Base-by-base conservation (phyloP, 1,140 invertebrate species). In the Nasonia longicornis region DNA sequence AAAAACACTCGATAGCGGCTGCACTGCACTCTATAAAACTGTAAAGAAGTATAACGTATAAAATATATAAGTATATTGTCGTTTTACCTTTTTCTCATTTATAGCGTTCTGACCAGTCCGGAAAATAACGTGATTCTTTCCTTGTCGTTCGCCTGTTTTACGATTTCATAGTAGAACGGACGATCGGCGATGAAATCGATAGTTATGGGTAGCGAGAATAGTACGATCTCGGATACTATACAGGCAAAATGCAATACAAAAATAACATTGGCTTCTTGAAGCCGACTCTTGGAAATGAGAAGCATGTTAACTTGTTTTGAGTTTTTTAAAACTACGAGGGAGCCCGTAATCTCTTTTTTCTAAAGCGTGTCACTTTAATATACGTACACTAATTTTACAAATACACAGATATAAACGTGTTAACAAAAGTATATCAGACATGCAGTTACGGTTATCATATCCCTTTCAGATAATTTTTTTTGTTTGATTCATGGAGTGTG, bases 111-210 rank as follows among this genome's bases (percentile, higher is more conserved):
- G 66, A 79, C 20, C 38, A 79, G 26, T 81, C 80, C 80, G 14
- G 77, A 52, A 74, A 83, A 83, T 26, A 83, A 72, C n/a, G 79
- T 75, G n/a, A 79, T 72, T 72, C 26, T 70, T 64, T 80, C 71
- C 48, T 80, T 42, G n/a, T 77, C 81, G 64, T 76, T 76, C 42
- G 63, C 67, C 70, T 77, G 77, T 72, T 78, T 82, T 22, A 85
- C 71, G 38, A 86, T 86, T 71, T 81, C 66, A 69, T 82, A 86
- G 81, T 84, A 84, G 84, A 86, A 86, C 16, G 85, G 83, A 83
- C 74, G 85, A 82, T 86, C 83, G 66, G 83, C 74, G 52, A 52
- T 35, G n/a, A 86, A 76, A 72, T 83, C 76, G 67, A 58, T 45
- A 63, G 67, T 76, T 38, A 58, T 35, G 45, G 64, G 83, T 58